Base-by-base conservation (phyloP, 2,888 invertebrate species). In the Odontomyia ornata region DNA sequence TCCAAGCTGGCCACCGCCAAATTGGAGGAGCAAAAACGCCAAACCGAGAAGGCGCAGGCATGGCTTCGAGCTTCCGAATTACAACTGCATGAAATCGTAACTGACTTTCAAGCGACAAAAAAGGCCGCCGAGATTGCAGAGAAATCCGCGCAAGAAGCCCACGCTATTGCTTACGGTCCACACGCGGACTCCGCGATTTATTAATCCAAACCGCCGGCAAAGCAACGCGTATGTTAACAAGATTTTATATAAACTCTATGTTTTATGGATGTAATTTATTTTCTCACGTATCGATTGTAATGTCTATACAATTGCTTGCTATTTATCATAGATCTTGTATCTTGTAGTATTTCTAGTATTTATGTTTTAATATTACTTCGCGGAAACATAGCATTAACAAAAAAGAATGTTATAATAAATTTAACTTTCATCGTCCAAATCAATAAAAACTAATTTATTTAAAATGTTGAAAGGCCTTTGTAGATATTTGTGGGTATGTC, bases 11-110 rank as follows among this genome's bases (percentile, higher is more conserved):
- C 93, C 0, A 91, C 91, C 0, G 92, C 91, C 23, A 92, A 93
- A 83, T 86, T 91, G 3, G 93, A 92, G 0, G 91, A 92, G 0
- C 93, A 93, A 82, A 91, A 91, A 46, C 89, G 91, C 25, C 93
- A 93, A 92, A 91, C 93, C 1, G 93, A 93, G n/a, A 89, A 91
- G 0, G 92, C 93, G 0, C 88, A 91, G 76, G 91, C 91, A 80
- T 84, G 91, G 56, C 86, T 92, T 9, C 89, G 90, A 78, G 87
- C 90, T 0, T 87, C 92, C 23, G 89, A 89, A 78, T 91, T 92
- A 56, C 92, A 92, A 82, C 87, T 93, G 30, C 88, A 89, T 67
- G 90, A 90, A 11, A 91, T 91, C 75, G 89, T 91, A 67, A 88
- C 92, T 77, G 93, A 93, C 85, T 92, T 91, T 83, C 91, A 91